Conservation (phyloP, 2,888 invertebrate species). For the Crioceris asparagi region DNA sequence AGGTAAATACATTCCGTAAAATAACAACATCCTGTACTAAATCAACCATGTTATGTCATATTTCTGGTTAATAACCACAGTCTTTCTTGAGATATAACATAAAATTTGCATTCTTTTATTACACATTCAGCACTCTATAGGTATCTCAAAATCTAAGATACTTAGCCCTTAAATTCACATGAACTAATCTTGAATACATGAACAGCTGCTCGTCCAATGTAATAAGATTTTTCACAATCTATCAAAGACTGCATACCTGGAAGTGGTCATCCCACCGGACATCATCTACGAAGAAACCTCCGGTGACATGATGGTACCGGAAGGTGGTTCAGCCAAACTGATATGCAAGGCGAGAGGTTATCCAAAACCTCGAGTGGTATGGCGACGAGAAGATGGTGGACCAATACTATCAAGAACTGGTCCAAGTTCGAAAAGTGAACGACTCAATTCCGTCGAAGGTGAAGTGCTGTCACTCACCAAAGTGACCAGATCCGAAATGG, state of each 20-base stretch:
- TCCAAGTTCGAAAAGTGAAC: conserved; percentile 62
- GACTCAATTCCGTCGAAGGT: conserved; percentile 65
- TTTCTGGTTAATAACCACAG: no score
- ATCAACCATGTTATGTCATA: no score
- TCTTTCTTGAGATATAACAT: no score
- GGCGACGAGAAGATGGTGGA: conserved; percentile 78
- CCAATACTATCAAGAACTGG: conserved; percentile 69
- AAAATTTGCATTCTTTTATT: no score
- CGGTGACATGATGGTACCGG: conserved; percentile 91
- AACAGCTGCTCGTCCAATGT: no score
- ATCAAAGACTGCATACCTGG: conserved; percentile 58
- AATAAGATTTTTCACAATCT: no score
- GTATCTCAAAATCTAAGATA: no score
- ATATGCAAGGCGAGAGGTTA: conserved; percentile 78
- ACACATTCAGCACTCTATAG: no score
- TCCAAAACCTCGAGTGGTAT: conserved; percentile 74
- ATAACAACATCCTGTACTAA: no score
- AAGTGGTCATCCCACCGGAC: conserved; percentile 87
- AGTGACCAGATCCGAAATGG: conserved; percentile 84
- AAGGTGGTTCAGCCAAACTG: conserved; percentile 78
- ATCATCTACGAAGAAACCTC: conserved; percentile 84
- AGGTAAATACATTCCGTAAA: no score
- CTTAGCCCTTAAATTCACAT: no score
- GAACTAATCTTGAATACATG: no score
- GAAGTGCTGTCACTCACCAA: conserved; percentile 73